Evolutionary conservation across 1,140 invertebrate genomes (phyloP), one percentile per base, ranked within the genome.

Genomic region (Zaprionus lachaisei): DNA sequence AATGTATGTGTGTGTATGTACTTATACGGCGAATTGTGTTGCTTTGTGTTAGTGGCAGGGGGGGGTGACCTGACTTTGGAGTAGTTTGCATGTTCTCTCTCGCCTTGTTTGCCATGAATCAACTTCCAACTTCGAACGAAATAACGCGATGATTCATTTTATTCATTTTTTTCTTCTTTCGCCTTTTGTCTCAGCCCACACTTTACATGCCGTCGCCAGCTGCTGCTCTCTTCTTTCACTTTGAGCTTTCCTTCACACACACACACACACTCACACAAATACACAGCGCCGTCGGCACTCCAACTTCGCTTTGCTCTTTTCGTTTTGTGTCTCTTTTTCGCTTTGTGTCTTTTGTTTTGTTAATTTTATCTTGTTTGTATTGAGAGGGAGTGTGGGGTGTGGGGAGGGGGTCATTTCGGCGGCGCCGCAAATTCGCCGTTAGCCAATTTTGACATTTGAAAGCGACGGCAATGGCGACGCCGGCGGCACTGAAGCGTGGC

Each of bases 81-180:
- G 68, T 61, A 61, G 68, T 72, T 76, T 72, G 68, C 73, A 72
- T 76, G 68, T 71, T 63, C 28, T 31, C 60, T 70, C 37, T 63
- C 37, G 69, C 62, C 74, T 60, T 80, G 83, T 86, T 86, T 64
- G 77, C 83, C 80, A 69, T 86, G 83, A 86, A 86, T 86, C 83
- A 83, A 89, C 84, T 81, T 81, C 72, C 81, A 89, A 83, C 81
- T 89, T 84, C 68, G 57, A 90, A 79, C 72, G 74, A 89, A 90
- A 51, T 51, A 51, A 51, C 47, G 41, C 56, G 72, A 81, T 87
- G 83, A 87, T 81, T 87, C 83, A 87, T 83, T 37, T 72, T 12
- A 58, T 34, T 72, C 64, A 57, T 49, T 69, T 34, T 77, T 44
- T 49, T 15, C 37, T 31, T 34, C 15, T 34, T n/a, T 58, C 7